Conservation (phyloP, 2,797 vertebrate genomes). For the Micromesistius poutassou region DNA sequence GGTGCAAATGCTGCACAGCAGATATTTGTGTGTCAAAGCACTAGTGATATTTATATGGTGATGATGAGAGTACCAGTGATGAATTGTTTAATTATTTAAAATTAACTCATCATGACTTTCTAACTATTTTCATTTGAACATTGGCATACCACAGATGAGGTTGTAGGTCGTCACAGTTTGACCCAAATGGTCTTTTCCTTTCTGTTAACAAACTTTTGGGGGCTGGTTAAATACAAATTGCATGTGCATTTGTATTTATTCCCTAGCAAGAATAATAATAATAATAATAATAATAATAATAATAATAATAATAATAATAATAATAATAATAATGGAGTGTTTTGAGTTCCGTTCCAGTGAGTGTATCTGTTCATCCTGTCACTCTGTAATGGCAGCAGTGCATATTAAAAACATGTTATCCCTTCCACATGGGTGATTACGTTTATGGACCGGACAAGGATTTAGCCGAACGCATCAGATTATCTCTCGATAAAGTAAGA, state of each 20-base stretch:
- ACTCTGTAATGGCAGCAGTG: constrained; percentile 9
- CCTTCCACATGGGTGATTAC: constrained; percentile 25
- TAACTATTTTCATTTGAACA: neutral
- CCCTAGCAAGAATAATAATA: neutral
- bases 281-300: neutral
- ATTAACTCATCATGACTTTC: neutral
- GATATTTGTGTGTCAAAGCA: neutral
- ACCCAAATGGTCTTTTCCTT: neutral
- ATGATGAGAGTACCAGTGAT: neutral
- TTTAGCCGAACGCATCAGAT: constrained; percentile 26
- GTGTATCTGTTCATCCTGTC: constrained; percentile 10
- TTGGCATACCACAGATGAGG: neutral
- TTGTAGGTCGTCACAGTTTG: neutral
- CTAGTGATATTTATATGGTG: neutral
- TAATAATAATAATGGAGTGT: neutral
- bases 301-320: neutral
- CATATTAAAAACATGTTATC: constrained; percentile 2
- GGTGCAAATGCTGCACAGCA: neutral
- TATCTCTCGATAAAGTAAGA: constrained; percentile 11
- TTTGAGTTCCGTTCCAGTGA: constrained; percentile 19
- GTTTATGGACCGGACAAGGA: constrained; percentile 21
- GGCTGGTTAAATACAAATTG: neutral
- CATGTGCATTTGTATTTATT: neutral
- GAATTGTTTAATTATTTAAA: neutral
- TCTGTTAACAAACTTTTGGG: neutral